These are phyloP conservation scores for Polietes domitor DNA, from an alignment of 2,888 invertebrate species.

Conservation along the genomic window DNA sequence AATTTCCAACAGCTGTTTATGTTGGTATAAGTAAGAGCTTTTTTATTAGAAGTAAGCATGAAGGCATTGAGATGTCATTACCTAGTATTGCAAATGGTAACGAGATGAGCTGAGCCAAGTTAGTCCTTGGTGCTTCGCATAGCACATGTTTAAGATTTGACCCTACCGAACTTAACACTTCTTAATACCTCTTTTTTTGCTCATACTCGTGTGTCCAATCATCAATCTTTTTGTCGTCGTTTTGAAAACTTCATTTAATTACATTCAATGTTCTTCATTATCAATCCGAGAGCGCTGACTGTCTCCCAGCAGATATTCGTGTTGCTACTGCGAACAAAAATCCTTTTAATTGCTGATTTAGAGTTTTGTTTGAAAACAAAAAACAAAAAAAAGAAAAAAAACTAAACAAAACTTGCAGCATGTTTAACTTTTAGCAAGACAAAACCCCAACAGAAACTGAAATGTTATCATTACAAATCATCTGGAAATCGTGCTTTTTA, in stretches of 20 bases:
- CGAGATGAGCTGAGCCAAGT: too few relatives aligned
- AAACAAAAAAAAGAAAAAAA: too few relatives aligned
- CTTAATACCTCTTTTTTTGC: too few relatives aligned
- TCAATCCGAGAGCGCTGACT: background rate
- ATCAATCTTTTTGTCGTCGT: background rate
- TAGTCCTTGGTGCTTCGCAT: too few relatives aligned
- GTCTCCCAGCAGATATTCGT: background rate
- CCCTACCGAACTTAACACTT: too few relatives aligned
- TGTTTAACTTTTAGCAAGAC: conserved; percentile 18
- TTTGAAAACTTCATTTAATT: conserved; percentile 23
- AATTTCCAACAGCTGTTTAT: too few relatives aligned
- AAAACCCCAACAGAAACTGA: conserved; percentile 23
- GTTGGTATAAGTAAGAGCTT: too few relatives aligned
- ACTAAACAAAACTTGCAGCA: conserved; percentile 16
- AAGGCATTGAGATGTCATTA: too few relatives aligned
- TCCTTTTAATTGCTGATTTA: conserved; percentile 32
- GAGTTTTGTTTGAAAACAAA: background rate
- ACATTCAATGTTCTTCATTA: conserved; percentile 10
- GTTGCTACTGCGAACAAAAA: background rate
- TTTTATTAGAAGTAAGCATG: too few relatives aligned
- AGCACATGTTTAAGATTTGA: too few relatives aligned
- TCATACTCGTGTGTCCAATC: background rate
- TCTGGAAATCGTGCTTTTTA: conserved; percentile 57
- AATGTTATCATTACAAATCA: conserved; percentile 29
- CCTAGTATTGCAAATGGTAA: too few relatives aligned